phyloP scores from a whole-genome alignment of 2,797 vertebrate species.

The Leuciscus waleckii region DNA sequence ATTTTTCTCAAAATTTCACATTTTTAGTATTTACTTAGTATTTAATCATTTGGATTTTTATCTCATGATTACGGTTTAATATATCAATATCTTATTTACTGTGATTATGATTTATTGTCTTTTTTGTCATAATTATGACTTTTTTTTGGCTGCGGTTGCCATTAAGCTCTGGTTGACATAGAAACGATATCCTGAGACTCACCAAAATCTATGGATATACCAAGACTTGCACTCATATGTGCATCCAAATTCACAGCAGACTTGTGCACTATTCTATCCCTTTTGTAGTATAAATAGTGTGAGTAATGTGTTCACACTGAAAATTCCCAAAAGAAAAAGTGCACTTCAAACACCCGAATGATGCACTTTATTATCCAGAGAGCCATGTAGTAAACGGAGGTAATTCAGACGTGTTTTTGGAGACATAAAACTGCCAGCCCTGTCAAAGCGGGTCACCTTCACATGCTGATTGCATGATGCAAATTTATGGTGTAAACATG shows the following conservation, averaged over 20 bases:
- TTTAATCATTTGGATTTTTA: too few species aligned
- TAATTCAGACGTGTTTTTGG: background rate
- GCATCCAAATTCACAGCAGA: background rate
- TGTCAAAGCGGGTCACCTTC: constrained; percentile 64
- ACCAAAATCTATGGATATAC: too few species aligned
- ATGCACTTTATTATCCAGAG: background rate
- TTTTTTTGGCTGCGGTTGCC: too few species aligned
- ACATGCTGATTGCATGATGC: constrained; percentile 53
- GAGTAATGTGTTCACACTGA: background rate
- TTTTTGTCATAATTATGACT: too few species aligned
- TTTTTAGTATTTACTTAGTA: too few species aligned
- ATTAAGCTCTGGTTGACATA: too few species aligned
- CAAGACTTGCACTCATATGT: background rate
- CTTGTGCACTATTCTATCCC: background rate
- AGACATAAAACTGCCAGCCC: constrained; percentile 50
- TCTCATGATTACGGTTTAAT: background rate
- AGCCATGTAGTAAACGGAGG: background rate
- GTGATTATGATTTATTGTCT: too few species aligned
- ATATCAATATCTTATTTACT: too few species aligned
- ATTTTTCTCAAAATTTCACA: too few species aligned
- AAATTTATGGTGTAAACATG: constrained; percentile 62
- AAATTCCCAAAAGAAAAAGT: background rate
- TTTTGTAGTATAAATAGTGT: background rate
- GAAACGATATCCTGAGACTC: too few species aligned
- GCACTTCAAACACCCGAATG: background rate